Evolutionary conservation across 1,140 invertebrate species (phyloP), one percentile per base, ranked within the genome.

Genomic region (Papilio xuthus): DNA sequence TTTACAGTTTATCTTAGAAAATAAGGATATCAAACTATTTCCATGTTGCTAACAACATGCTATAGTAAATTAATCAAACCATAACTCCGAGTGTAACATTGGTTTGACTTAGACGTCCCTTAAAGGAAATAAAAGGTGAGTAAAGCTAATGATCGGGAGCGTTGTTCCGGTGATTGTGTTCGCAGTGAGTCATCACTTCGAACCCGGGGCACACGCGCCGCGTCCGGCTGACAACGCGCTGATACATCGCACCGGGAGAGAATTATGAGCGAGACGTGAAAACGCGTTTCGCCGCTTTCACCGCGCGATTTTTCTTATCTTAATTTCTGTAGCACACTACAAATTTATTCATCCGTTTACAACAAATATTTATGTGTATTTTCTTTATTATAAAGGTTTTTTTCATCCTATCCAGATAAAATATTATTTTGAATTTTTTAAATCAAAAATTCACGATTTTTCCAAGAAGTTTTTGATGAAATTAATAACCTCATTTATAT

Each of bases 151-250:
- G 32, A 76, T 76, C 74, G 26, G 28, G 74, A 42, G 37, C 53
- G 53, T 41, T 76, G 74, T 76, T 76, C 74, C 74, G 74, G 74
- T 42, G 53, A 76, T 76, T 76, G 74, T 76, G 8, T 4, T 32
- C 9, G 18, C 26, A 37, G 12, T 76, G 74, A 76, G 18, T 76
- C 74, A 76, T 4, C 53, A 20, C 28, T 76, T 76, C 74, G 74
- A 76, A 76, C 74, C 50, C 74, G 53, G 56, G 53, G 53, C 74
- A 76, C 74, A 76, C 53, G 74, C 74, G 74, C 53, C 74, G 56
- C 74, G 41, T 76, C 74, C 74, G 74, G 74, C 1, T 26, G 71
- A 26, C 71, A 47, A 37, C 53, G 32, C 15, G 28, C 74, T 44
- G 53, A 41, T 60, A 60, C 53, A 76, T 47, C 23, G 28, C 74